Evolutionary conservation across 2,113 vertebrate species (phyloP).

Genomic region (Anolis sagrei): DNA sequence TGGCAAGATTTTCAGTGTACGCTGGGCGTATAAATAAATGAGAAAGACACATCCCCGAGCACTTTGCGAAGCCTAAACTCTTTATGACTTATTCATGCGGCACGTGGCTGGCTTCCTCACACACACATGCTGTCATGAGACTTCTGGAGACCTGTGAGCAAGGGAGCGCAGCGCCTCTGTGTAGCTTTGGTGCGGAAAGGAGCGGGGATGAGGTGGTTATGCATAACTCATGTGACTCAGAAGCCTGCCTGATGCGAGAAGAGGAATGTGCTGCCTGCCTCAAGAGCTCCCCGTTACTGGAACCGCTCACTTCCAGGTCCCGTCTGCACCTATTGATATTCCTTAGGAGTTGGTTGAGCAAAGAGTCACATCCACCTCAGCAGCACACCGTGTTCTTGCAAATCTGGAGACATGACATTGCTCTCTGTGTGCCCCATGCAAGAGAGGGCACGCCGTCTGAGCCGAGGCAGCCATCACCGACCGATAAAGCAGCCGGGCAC

Average conservation of each 20-base stretch:
- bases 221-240: background rate
- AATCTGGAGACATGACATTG: background rate
- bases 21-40: background rate
- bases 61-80: background rate
- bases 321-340: background rate
- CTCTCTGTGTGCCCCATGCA: background rate
- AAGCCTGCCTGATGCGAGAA: background rate
- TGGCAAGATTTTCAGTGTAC: background rate
- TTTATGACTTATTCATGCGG: constrained; percentile 1
- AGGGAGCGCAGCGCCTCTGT: background rate
- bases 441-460: background rate
- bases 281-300: background rate
- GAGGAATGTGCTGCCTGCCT: background rate
- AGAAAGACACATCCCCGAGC: background rate
- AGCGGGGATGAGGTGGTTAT: background rate
- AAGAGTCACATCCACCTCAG: background rate
- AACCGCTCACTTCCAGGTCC: background rate
- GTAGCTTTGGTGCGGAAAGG: background rate
- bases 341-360: background rate
- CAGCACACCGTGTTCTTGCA: background rate
- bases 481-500: background rate
- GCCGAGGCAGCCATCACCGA: background rate
- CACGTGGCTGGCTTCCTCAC: background rate
- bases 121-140: background rate
- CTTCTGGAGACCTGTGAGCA: background rate